Conservation (phyloP, 2,888 invertebrate species). For the Fabriciana adippe region DNA sequence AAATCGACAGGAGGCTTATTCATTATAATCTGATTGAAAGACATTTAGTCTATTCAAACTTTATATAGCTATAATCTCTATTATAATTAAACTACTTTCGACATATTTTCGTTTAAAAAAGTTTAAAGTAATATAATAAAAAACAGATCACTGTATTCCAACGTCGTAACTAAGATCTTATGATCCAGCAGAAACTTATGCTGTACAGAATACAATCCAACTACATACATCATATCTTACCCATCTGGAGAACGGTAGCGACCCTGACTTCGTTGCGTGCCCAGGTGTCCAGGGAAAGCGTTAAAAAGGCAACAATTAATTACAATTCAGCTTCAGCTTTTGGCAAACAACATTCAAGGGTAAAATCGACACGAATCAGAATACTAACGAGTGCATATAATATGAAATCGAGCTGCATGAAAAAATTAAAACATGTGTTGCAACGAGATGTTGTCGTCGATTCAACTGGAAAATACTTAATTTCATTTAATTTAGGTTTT, state of each 20-base stretch:
- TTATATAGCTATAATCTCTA: not conserved
- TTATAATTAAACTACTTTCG: not conserved
- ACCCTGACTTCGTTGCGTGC: constrained; percentile 85
- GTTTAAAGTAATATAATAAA: too few relatives aligned
- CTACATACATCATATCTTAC: constrained; percentile 66
- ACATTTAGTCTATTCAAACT: not conserved
- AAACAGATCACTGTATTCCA: not conserved
- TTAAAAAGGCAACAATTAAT: constrained; percentile 81
- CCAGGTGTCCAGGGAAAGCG: constrained; percentile 75
- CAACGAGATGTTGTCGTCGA: not conserved
- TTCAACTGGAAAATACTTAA: not conserved
- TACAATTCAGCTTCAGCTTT: constrained; percentile 71
- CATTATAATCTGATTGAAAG: constrained; percentile 12
- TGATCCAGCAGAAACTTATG: too few relatives aligned
- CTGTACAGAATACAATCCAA: too few relatives aligned
- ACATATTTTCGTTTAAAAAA: not conserved
- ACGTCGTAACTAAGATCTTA: too few relatives aligned
- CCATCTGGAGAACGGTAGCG: constrained; percentile 88
- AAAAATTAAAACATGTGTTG: not conserved
- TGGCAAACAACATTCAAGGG: constrained; percentile 34
- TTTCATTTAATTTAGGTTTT: not conserved
- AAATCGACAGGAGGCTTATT: not conserved
- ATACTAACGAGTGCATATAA: constrained; percentile 1
- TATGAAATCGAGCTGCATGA: not conserved
- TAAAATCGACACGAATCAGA: constrained; percentile 12